These are phyloP conservation scores for Pinna nobilis DNA, from an alignment of 1,140 invertebrate species.

Conservation along the genomic window DNA sequence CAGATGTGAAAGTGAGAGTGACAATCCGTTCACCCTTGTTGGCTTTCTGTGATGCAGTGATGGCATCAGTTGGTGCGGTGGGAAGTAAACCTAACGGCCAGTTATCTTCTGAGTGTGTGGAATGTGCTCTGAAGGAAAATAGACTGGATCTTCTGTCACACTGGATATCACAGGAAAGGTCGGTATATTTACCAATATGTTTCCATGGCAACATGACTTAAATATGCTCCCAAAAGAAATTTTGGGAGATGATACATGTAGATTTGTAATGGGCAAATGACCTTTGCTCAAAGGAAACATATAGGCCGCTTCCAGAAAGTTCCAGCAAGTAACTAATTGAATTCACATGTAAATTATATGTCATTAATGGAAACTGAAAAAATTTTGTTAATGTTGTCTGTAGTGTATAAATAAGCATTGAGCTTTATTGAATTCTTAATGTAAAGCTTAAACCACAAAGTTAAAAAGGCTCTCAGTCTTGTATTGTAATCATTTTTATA, in stretches of 20 bases:
- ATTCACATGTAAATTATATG: not conserved
- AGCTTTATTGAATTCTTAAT: too few relatives aligned
- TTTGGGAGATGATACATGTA: too few relatives aligned
- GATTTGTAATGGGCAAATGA: not conserved
- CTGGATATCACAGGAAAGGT: conserved; percentile 74
- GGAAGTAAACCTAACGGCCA: conserved; percentile 64
- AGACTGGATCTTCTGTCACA: conserved; percentile 70
- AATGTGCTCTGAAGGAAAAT: conserved; percentile 70
- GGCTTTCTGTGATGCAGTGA: conserved; percentile 72
- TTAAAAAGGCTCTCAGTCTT: too few relatives aligned
- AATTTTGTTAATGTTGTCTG: too few relatives aligned
- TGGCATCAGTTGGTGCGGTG: conserved; percentile 70
- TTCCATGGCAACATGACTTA: not conserved
- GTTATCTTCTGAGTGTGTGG: conserved; percentile 71
- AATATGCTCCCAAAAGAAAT: not conserved
- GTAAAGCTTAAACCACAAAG: too few relatives aligned
- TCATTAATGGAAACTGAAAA: too few relatives aligned
- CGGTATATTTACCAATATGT: not conserved
- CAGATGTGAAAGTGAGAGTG: conserved; percentile 59
- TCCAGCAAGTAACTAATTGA: too few relatives aligned
- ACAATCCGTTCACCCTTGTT: conserved; percentile 65
- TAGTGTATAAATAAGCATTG: too few relatives aligned
- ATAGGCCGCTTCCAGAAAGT: too few relatives aligned
- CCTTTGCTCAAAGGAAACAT: not conserved
- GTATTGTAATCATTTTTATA: too few relatives aligned